Evolutionary conservation across 2,797 vertebrate species (phyloP), one percentile per base, ranked within the genome.

Genomic region (Tenualosa ilisha): DNA sequence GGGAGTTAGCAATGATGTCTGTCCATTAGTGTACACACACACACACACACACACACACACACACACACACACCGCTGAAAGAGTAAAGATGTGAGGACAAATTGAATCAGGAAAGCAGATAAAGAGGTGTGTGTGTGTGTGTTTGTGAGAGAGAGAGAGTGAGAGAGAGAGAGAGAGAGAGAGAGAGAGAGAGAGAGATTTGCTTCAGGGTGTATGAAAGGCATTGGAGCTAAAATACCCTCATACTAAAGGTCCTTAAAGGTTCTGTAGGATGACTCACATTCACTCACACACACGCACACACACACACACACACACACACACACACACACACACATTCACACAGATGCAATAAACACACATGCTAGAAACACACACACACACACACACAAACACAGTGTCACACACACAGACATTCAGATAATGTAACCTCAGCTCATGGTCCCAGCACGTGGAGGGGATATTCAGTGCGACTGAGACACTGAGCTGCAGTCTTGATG

Each of bases 211-310:
- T 63, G n/a, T 63, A n/a, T 65, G 3, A 65, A 24, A 24, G 11
- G 24, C 63, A 65, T 11, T 65, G 11, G 11, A 31, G 63, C 63
- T 65, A 24, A 65, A 65, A 31, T 13, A 11, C 2, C 63, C 12
- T 65, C 63, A 65, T 65, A 11, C 84, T 88, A 95, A n/a, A 95
- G 94, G 94, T 94, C 93, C 86, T 86, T 87, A 92, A 94, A 94
- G 92, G 94, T 95, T 94, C 89, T 91, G 88, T 87, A 90, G 87
- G 85, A 89, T 91, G 91, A 88, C 79, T 82, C 89, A 86, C 61
- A 22, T 24, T n/a, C 3, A n/a, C 56, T 4, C 56, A 22, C 56
- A 6, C 56, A 7, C 56, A 56, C 54, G 20, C 54, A 56, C 54
- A 56, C 54, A 56, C 54, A 56, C 51, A 54, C n/a, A n/a, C n/a